Base-by-base conservation (phyloP, 2,113 vertebrate genomes). In the Melospiza georgiana region DNA sequence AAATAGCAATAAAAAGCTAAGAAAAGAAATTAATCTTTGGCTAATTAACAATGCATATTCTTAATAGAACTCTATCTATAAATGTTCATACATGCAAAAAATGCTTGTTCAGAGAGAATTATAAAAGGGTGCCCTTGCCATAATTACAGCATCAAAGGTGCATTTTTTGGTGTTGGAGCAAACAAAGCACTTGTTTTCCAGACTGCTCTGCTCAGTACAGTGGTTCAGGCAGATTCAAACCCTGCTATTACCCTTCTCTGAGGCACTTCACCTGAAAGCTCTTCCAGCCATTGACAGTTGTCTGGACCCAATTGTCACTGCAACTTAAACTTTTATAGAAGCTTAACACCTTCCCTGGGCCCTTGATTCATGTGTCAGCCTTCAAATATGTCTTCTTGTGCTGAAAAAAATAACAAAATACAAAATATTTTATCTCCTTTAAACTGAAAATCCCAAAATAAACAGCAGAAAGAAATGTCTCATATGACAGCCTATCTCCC, bases 401-500 rank as follows among this genome's bases (percentile, higher is more conserved):
- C 65, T 44, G 59, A 66, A 87, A 95, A 95, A 39, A 10, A 82
- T 90, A 43, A 8, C 24, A 66, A 44, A 44, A 81, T 21, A 62
- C 58, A 68, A 91, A 89, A 86, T 79, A 78, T 66, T 88, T 94
- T 33, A 73, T 93, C 58, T 91, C 37, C 74, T 95, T 95, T 69
- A 88, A 67, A 91, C 43, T 57, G 62, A 96, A 76, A 96, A 80
- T 65, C 84, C 91, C 71, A 95, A 95, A 97, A 94, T 96, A 92
- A 97, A 93, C 86, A 95, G 78, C 73, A 92, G 78, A 93, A 93
- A 95, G 62, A 92, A 96, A 86, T 12, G 43, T 91, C 95, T 94
- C 69, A 28, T 72, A 74, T 87, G 95, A 95, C 93, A 96, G 92
- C 86, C 92, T 90, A 78, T 93, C 90, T 96, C 76, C 93, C 48